Evolutionary conservation across 2,888 invertebrate genomes (phyloP).

Genomic region (Standfussiana lucernea): DNA sequence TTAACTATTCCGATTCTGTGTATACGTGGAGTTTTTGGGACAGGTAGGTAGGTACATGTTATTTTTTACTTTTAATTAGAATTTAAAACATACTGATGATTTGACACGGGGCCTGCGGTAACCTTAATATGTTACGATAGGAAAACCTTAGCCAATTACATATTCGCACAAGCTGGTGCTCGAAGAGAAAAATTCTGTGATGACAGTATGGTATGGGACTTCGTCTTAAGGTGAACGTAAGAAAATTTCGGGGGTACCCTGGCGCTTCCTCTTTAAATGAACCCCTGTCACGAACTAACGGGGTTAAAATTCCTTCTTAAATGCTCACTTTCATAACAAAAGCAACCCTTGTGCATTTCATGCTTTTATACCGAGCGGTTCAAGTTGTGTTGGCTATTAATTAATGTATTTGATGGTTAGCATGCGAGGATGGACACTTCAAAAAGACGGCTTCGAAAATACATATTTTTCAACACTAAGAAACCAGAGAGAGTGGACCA

Average conservation of each 20-base stretch:
- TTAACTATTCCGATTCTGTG: conserved; percentile 61
- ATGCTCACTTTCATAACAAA: background rate
- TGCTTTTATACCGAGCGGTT: background rate
- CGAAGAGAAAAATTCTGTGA: background rate
- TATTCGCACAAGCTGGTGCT: background rate
- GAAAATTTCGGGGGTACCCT: too few species aligned
- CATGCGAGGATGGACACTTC: background rate
- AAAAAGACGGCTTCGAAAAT: background rate
- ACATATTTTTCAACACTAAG: background rate
- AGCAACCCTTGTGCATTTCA: background rate
- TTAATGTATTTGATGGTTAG: background rate
- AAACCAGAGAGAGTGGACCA: background rate
- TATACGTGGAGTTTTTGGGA: conserved; percentile 18
- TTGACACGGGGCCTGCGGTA: background rate
- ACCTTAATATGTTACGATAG: background rate
- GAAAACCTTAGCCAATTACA: background rate
- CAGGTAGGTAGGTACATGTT: background rate
- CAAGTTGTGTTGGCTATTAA: background rate
- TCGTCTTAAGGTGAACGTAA: too few species aligned
- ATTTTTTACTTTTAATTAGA: background rate
- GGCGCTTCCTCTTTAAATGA: too few species aligned
- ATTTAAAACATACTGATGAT: background rate
- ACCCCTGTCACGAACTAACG: too few species aligned
- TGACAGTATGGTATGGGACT: background rate
- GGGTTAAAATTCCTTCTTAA: background rate